Base-by-base conservation (phyloP, 1,140 invertebrate species). In the Drosophila melanica region DNA sequence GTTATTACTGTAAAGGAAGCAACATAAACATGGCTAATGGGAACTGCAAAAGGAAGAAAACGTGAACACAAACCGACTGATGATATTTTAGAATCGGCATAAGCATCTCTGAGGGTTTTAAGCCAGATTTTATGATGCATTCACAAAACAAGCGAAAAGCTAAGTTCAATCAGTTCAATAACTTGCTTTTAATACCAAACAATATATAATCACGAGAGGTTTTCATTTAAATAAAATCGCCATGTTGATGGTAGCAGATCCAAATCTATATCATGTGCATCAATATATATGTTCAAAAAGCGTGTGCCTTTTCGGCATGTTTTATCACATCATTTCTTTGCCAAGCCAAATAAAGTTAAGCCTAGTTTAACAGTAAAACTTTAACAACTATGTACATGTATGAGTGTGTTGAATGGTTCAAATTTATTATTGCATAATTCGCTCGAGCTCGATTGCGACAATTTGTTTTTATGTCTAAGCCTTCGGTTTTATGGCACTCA, bases 401-500 rank as follows among this genome's bases (percentile, higher is more conserved):
- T 65, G 62, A 18, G 33, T 58, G 41, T 30, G 30, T 33, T 33
- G 30, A 33, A 35, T 9, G 33, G 62, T 37, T 45, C 51, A 66
- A 66, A 18, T 72, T 72, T 58, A 66, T 58, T 57, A 66, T 72
- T 66, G 69, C 69, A 72, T 72, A 72, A 72, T 72, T 66, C 62
- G 69, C 69, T 66, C 44, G 8, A 42, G 30, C 69, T 57, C 62
- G 63, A 72, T 72, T 58, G 69, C 69, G 23, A 45, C 62, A 51
- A 72, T 66, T 72, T 65, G 55, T 65, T 51, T 72, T 72, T 66
- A 72, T 72, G 69, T 63, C 51, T 71, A 71, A 71, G 60, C 68
- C 68, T 71, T 71, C 70, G 48, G 54, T 73, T 73, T 73, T 73
- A 73, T 73, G 70, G 18, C 55, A 62, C 47, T 72, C 51, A 45